phyloP scores from a whole-genome alignment of 1,140 invertebrate genomes.

The Zaprionus gabonicus region DNA sequence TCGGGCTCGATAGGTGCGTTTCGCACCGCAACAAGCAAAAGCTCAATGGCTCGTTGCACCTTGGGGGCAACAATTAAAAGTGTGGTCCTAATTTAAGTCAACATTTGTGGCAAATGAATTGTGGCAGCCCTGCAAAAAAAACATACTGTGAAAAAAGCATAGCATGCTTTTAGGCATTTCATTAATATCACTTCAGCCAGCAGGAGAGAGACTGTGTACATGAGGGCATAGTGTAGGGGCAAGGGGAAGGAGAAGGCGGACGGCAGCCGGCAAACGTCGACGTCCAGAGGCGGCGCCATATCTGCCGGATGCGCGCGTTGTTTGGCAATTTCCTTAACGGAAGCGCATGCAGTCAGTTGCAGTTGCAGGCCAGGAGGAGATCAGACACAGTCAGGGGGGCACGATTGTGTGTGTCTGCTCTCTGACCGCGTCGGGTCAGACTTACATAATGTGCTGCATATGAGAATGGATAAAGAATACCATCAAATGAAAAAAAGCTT shows the following conservation, averaged over 20 bases:
- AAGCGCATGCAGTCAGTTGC: constrained; percentile 75
- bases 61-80: constrained; percentile 36
- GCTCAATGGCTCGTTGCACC: neutral
- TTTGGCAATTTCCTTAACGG: constrained; percentile 82
- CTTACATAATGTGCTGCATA: constrained; percentile 6
- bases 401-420: constrained; percentile 27
- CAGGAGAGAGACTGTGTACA: neutral
- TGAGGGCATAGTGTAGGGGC: constrained; percentile 15
- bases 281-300: constrained; percentile 67
- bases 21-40: neutral
- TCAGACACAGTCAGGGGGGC: constrained; percentile 21
- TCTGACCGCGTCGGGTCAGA: constrained; percentile 31
- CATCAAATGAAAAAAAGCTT: constrained; percentile 13
- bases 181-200: constrained; percentile 67
- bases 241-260: constrained; percentile 35
- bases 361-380: constrained; percentile 37
- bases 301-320: constrained; percentile 78
- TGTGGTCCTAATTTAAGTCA: constrained; percentile 39
- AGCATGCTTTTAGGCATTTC: constrained; percentile 72
- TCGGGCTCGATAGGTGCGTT: neutral
- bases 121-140: neutral
- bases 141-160: constrained; percentile 21
- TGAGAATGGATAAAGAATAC: neutral
- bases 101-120: constrained; percentile 25
- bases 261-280: constrained; percentile 22